phyloP scores from a whole-genome alignment of 1,140 invertebrate genomes.

The Contarinia nasturtii region DNA sequence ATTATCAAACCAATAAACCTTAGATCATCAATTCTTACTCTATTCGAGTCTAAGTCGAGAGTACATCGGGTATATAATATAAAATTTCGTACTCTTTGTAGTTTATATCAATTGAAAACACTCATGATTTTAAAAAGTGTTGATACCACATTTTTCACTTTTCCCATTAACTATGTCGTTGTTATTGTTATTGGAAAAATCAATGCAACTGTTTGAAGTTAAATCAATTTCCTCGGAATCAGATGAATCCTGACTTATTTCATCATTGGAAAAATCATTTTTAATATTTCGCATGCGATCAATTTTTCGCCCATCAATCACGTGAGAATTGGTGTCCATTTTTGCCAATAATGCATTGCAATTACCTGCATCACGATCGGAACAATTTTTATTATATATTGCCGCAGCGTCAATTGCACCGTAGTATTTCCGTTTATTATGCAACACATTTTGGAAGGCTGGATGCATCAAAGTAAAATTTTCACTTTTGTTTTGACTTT shows the following conservation, averaged over 20 bases:
- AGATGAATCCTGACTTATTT: conserved; percentile 13
- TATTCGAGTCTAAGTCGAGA: too few relatives aligned
- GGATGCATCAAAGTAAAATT: conserved; percentile 24
- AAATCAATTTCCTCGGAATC: conserved; percentile 23
- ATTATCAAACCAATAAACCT: too few relatives aligned
- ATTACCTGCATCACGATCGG: neutral
- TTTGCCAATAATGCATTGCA: neutral
- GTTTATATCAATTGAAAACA: too few relatives aligned
- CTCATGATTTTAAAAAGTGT: neutral
- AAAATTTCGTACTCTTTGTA: too few relatives aligned
- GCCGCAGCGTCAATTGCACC: conserved; percentile 1
- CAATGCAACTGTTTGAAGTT: conserved; percentile 21
- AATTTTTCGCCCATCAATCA: conserved; percentile 4
- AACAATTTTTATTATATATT: neutral
- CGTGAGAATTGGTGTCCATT: conserved; percentile 3
- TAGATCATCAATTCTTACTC: too few relatives aligned
- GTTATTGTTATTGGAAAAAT: conserved; percentile 20
- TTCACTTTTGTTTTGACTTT: neutral
- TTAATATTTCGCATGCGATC: conserved; percentile 7
- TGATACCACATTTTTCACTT: neutral
- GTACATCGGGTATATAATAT: too few relatives aligned
- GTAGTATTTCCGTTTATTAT: neutral
- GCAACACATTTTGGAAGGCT: conserved; percentile 14
- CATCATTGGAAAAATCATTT: conserved; percentile 1
- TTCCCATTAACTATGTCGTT: neutral